These are phyloP conservation scores for Psix sp. DNA, from an alignment of 1,140 invertebrate species.

Conservation along the genomic window DNA sequence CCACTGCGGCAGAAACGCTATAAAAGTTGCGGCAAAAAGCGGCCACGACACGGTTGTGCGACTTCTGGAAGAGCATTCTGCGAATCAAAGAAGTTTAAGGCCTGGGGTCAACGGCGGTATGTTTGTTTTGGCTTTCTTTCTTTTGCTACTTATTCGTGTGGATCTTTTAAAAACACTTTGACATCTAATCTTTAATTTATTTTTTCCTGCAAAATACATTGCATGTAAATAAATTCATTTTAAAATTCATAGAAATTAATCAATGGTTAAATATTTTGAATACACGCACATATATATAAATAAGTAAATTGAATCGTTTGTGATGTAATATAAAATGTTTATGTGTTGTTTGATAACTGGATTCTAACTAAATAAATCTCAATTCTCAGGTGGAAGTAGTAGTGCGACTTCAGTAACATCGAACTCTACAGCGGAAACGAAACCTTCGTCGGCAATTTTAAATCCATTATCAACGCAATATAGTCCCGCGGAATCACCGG, in stretches of 20 bases:
- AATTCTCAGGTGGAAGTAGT: conserved; percentile 74
- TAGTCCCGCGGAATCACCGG: conserved; percentile 80
- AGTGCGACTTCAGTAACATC: conserved; percentile 81
- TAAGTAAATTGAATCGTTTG: no score
- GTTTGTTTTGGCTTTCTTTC: conserved; percentile 7
- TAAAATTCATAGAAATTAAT: no score
- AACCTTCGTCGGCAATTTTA: conserved; percentile 81
- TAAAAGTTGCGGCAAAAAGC: conserved; percentile 87
- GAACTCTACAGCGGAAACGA: conserved; percentile 83
- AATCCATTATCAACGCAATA: conserved; percentile 77
- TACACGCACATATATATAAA: no score
- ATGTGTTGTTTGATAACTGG: no score
- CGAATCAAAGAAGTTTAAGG: conserved; percentile 70
- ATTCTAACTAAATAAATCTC: conserved; percentile 7
- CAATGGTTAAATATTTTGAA: no score
- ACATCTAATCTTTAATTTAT: no score
- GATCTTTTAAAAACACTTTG: no score
- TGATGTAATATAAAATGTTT: no score
- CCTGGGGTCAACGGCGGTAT: conserved; percentile 66
- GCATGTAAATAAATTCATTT: no score
- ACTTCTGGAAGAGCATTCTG: conserved; percentile 80
- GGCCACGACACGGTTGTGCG: conserved; percentile 85
- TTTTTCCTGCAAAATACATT: no score
- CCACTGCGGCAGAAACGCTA: conserved; percentile 89
- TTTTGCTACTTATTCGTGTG: neutral